Conservation (phyloP, 2,113 vertebrate species). For the Passer domesticus region DNA sequence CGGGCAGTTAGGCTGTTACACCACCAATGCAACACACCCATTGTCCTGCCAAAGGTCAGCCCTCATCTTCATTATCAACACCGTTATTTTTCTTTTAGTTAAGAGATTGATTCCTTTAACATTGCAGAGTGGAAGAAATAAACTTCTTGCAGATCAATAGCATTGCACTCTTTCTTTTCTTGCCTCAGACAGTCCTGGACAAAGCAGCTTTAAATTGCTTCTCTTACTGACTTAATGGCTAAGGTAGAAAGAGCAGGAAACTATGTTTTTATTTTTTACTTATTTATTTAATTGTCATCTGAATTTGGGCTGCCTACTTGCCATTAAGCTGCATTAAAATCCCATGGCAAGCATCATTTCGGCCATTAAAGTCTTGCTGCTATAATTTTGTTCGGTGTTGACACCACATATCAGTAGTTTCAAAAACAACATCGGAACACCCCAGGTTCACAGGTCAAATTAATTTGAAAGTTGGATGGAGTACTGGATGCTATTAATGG, state of each 20-base stretch:
- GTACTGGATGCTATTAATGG: slow-evolving; percentile 25
- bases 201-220: slow-evolving; percentile 31
- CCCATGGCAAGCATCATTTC: not conserved
- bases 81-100: slow-evolving; percentile 53
- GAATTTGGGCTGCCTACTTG: not conserved
- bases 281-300: not conserved
- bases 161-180: not conserved
- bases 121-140: slow-evolving; percentile 62
- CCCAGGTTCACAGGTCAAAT: slow-evolving; percentile 1
- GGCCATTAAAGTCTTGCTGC: not conserved
- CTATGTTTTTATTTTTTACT: not conserved
- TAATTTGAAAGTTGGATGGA: slow-evolving; percentile 22
- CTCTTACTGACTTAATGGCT: slow-evolving; percentile 12
- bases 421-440: not conserved
- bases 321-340: not conserved
- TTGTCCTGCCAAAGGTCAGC: slow-evolving; percentile 50
- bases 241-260: not conserved
- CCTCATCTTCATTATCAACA: slow-evolving; percentile 55
- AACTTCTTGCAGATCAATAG: slow-evolving; percentile 62
- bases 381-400: not conserved
- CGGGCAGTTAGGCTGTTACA: slow-evolving; percentile 5
- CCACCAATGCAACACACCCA: not conserved
- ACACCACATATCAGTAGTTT: not conserved
- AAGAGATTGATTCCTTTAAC: slow-evolving; percentile 70
- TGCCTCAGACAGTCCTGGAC: slow-evolving; percentile 24